A percentile compares a stretch with the other conserved stretches of the same genome.
Conservation (phyloP, 1,140 invertebrate species). For the Bombyx mandarina region DNA sequence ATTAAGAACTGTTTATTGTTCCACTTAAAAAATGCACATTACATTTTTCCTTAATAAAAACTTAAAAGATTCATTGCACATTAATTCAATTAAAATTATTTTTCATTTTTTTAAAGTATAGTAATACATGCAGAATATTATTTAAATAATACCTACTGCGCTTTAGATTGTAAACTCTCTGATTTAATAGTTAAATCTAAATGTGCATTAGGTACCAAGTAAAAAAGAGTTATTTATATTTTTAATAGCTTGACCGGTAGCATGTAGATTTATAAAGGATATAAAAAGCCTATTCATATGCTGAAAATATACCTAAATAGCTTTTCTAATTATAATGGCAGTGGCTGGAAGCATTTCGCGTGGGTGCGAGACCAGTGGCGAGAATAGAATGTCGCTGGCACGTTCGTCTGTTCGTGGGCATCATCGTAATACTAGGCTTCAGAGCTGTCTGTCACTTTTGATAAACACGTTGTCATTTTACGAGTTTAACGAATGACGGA, state of each 20-base stretch:
- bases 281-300: slow-evolving; percentile 7
- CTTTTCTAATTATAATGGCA: slow-evolving; percentile 66
- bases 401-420: slow-evolving; percentile 25
- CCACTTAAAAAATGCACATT: too few relatives aligned
- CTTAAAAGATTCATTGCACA: too few relatives aligned
- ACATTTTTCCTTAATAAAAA: too few relatives aligned
- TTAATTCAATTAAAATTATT: too few relatives aligned
- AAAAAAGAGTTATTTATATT: background rate
- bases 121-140: too few relatives aligned
- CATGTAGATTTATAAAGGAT: background rate
- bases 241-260: background rate
- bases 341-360: slow-evolving; percentile 66
- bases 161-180: too few relatives aligned
- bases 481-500: too few relatives aligned
- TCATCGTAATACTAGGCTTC: background rate
- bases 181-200: too few relatives aligned
- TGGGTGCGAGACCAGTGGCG: slow-evolving; percentile 42
- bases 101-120: too few relatives aligned
- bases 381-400: slow-evolving; percentile 60
- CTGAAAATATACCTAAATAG: slow-evolving; percentile 41
- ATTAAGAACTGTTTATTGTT: too few relatives aligned
- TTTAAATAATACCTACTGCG: too few relatives aligned
- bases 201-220: background rate
- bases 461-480: slow-evolving; percentile 3
- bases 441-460: slow-evolving; percentile 19